phyloP scores from a whole-genome alignment of 1,140 invertebrate species.

The Brachionus rotundiformis region DNA sequence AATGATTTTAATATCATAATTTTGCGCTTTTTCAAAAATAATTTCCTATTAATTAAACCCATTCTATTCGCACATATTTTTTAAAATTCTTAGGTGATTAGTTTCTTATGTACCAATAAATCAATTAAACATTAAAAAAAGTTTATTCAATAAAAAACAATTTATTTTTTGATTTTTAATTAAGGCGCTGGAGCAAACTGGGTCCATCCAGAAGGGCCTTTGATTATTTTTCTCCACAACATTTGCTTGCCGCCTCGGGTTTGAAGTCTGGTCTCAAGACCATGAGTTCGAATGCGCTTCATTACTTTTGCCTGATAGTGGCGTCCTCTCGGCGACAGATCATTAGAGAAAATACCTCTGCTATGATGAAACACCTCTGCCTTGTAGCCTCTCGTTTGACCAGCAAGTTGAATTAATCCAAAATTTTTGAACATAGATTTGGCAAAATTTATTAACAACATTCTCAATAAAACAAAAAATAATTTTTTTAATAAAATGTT shows the following conservation, averaged over 20 bases:
- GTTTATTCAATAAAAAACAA: too few relatives aligned
- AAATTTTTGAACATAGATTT: background rate
- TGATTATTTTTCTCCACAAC: conserved; percentile 43
- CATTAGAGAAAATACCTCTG: conserved; percentile 33
- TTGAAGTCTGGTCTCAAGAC: conserved; percentile 24
- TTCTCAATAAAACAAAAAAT: background rate
- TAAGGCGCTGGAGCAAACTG: conserved; percentile 34
- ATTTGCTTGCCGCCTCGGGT: conserved; percentile 43
- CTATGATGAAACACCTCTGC: conserved; percentile 18
- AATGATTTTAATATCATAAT: too few relatives aligned
- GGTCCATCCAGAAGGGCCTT: conserved; percentile 7
- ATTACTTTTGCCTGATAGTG: conserved; percentile 33
- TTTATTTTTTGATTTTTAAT: too few relatives aligned
- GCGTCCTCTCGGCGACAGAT: conserved; percentile 7
- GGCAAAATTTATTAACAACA: conserved; percentile 9
- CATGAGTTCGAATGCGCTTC: conserved; percentile 38
- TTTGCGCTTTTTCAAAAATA: too few relatives aligned
- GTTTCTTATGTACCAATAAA: too few relatives aligned
- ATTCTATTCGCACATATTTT: too few relatives aligned
- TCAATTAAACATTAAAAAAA: too few relatives aligned
- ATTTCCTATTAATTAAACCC: too few relatives aligned
- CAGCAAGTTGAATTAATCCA: too few relatives aligned
- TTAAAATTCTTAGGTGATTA: too few relatives aligned
- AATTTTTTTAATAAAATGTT: background rate
- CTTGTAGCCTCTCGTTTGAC: conserved; percentile 30